Evolutionary conservation across 2,797 vertebrate genomes (phyloP), one percentile per base, ranked within the genome.

Genomic region (Typhlichthys eigenmanni): DNA sequence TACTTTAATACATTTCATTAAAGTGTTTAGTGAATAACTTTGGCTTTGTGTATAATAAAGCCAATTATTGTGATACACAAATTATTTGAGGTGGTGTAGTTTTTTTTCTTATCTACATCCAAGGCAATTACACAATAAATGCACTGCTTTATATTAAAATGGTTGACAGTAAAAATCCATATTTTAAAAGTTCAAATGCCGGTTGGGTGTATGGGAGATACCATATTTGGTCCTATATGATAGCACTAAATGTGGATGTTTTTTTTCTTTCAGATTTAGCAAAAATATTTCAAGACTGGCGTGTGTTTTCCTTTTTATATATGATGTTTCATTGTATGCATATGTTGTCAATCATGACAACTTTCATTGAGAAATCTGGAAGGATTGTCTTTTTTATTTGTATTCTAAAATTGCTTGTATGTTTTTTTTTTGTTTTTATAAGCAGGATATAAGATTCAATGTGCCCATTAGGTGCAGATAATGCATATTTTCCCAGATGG

Each of bases 1-100:
- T 89, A 76, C 51, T 50, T 60, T 55, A 24, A 68, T 61, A 71
- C 43, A 76, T 80, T 80, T 82, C 73, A 72, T 34, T 65, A 64
- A 60, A 61, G 64, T 77, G 70, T 81, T 86, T 59, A 75, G 71
- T 34, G 62, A 53, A 58, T 54, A 55, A 62, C 47, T 70, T 43
- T 60, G 43, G 11, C 58, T 72, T 58, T 46, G 43, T 51, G 34
- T 64, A 53, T n/a, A 17, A 2, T 14, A 55, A 50, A 24, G 13
- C 2, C 12, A 49, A 13, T 43, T 43, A 8, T 9, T 43, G 7
- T 38, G 34, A 43, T 2, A 43, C 38, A 43, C 38, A 43, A 16
- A 49, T 63, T 45, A 52, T 46, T 11, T 66, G 56, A 66, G 56
- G 19, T 63, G 0, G 55, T 54, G 7, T 68, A 13, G 29, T 13